Evolutionary conservation across 2,113 vertebrate genomes (phyloP), one percentile per base, ranked within the genome.

Genomic region (Zeus faber): DNA sequence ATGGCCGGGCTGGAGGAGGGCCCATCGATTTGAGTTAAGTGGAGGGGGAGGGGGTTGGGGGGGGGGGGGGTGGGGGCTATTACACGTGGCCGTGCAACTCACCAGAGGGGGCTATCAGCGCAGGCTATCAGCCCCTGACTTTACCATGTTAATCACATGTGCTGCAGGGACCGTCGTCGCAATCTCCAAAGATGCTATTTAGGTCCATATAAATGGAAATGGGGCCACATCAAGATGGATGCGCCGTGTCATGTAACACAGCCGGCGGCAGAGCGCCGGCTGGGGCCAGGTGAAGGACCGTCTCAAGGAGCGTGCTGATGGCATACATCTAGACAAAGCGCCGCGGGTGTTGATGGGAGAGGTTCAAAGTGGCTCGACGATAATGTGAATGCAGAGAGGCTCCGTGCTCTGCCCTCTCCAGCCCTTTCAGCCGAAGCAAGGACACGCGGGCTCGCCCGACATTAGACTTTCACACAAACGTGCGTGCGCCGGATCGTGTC

Each of bases 11-110:
- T 79, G 71, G 65, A 74, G 76, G 77, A 82, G 75, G 67, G 74
- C 70, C 62, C 79, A 86, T 87, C 72, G 85, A 88, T 86, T 85
- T 78, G 57, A 83, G 75, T 77, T 79, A 83, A 86, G 81, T 82
- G 74, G 74, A 66, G 51, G 71, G 58, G 53, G 52, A 61, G 14
- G 16, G 39, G 52, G 13, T 27, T 31, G 27, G 18, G 29, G 23
- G 14, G 35, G 2, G 33, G 35, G 55, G 49, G 52, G 1, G 9
- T 23, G 50, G 46, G 45, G 31, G 56, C 62, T 61, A 59, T 72
- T 69, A 76, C 55, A 70, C 14, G 39, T 59, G 59, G 72, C 49
- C 63, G 54, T 63, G 51, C 16, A 8, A 2, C 68, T 76, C 57
- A 65, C 76, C 23, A 4, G 24, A 40, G 57, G 60, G 16, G 72